Evolutionary conservation across 2,888 invertebrate genomes (phyloP).

Genomic region (Linnaemya tessellans): DNA sequence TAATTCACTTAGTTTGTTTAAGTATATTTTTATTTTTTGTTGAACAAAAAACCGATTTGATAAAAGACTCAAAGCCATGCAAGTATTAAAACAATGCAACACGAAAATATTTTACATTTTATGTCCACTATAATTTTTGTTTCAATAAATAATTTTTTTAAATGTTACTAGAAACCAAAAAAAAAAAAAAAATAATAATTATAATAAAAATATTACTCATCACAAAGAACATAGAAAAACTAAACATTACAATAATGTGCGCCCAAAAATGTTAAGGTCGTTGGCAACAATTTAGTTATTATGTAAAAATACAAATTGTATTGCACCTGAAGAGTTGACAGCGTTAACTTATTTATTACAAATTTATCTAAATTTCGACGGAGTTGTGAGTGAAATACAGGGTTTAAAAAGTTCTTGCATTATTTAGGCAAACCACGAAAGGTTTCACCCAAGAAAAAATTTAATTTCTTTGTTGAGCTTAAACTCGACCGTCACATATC

Average conservation of each 20-base stretch:
- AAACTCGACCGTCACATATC: too few species aligned
- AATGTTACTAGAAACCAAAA: slow-evolving; percentile 64
- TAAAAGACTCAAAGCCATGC: slow-evolving; percentile 83
- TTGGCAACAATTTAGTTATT: not conserved
- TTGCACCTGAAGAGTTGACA: not conserved
- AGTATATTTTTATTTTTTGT: slow-evolving; percentile 33
- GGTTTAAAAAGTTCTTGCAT: too few species aligned
- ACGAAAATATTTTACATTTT: slow-evolving; percentile 62
- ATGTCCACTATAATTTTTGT: slow-evolving; percentile 55
- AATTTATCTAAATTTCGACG: too few species aligned
- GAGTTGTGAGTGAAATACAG: too few species aligned
- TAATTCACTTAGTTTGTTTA: slow-evolving; percentile 62
- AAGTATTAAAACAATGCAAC: slow-evolving; percentile 79
- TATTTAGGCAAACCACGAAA: too few species aligned
- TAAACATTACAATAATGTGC: slow-evolving; percentile 15
- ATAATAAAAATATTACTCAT: slow-evolving; percentile 27
- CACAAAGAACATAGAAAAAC: slow-evolving; percentile 55
- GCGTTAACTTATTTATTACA: too few species aligned
- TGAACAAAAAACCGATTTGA: slow-evolving; percentile 74
- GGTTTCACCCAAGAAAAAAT: too few species aligned
- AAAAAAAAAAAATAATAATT: slow-evolving; percentile 43
- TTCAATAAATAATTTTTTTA: slow-evolving; percentile 39
- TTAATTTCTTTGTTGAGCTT: too few species aligned
- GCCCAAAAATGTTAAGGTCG: not conserved
- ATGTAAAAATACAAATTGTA: not conserved